Evolutionary conservation across 2,113 vertebrate species (phyloP), one percentile per base, ranked within the genome.

Genomic region (Seriola rivoliana): DNA sequence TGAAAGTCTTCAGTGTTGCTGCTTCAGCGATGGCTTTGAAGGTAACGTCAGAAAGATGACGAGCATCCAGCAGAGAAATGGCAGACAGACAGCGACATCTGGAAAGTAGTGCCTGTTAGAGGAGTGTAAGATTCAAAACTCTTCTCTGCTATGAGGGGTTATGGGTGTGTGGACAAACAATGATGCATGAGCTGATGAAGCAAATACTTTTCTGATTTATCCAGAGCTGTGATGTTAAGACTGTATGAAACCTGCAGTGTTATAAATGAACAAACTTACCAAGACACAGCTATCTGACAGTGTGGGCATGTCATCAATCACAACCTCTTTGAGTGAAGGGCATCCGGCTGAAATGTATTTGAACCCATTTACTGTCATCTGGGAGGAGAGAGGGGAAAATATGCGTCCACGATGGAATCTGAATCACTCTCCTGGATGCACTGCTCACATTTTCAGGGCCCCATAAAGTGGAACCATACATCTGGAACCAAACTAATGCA

Each of bases 301-400:
- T n/a, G 93, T 95, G 58, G 95, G 93, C 94, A 96, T 95, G 87
- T 97, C 93, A 23, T 96, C 94, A 70, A 97, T 93, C 17, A 95
- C 94, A 72, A 97, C 86, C 42, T 95, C 91, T 75, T 89, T 94
- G 85, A 97, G 95, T 19, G 85, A 85, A 29, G 88, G 93, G 85
- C 96, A 98, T 78, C 93, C 93, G 34, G 25, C 86, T 4, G 93
- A 95, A 80, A 96, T 92, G 84, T 94, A 93, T 88, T 21, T 94
- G 93, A 97, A 97, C 62, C 96, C 94, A 78, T 95, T 95, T 82
- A 93, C 94, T 52, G 95, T 96, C 87, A 97, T 95, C 96, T 97
- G 71, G 68, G 77, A 80, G 16, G 68, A 71, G 62, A 94, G 57
- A 87, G 72, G 62, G n/a, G 42, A 75, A 79, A 81, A 73, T 93